phyloP scores from a whole-genome alignment of 1,140 invertebrate species.

The Helicoverpa armigera region DNA sequence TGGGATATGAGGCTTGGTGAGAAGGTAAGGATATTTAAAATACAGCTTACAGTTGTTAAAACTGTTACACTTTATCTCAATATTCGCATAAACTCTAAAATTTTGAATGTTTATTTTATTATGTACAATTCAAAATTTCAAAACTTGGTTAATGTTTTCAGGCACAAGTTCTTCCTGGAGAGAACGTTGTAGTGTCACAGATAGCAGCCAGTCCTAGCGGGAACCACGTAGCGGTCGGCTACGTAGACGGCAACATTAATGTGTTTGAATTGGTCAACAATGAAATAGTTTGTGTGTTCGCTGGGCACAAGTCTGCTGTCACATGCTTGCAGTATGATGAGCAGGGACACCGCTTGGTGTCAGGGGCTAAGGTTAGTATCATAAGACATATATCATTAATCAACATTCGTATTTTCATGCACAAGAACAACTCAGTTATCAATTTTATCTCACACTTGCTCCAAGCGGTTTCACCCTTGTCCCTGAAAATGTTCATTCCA shows the following conservation, averaged over 20 bases:
- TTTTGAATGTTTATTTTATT: too few relatives aligned
- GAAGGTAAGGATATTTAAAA: conserved; percentile 88
- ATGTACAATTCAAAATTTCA: too few relatives aligned
- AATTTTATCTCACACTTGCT: too few relatives aligned
- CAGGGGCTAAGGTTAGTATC: conserved; percentile 92
- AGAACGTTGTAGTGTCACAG: conserved; percentile 92
- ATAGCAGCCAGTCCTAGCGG: conserved; percentile 91
- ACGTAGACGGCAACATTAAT: conserved; percentile 95
- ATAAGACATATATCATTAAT: too few relatives aligned
- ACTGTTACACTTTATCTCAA: background rate
- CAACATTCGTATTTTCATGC: too few relatives aligned
- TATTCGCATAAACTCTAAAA: background rate
- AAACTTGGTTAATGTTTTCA: conserved; percentile 63
- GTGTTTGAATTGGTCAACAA: conserved; percentile 92
- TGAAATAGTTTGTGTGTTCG: conserved; percentile 92
- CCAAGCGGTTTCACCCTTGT: too few relatives aligned
- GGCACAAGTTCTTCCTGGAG: conserved; percentile 92
- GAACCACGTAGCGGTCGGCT: conserved; percentile 95
- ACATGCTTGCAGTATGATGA: conserved; percentile 94
- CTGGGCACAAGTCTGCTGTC: conserved; percentile 95
- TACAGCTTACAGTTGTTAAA: background rate
- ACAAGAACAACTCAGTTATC: too few relatives aligned
- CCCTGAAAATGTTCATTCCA: too few relatives aligned
- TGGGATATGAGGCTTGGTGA: conserved; percentile 97
- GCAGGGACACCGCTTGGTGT: conserved; percentile 93